Percentiles rank a stretch among this genome's conserved stretches.
These are phyloP conservation scores for Hydrolagus affinis DNA, from an alignment of 2,113 vertebrate genomes.

Conservation along the genomic window DNA sequence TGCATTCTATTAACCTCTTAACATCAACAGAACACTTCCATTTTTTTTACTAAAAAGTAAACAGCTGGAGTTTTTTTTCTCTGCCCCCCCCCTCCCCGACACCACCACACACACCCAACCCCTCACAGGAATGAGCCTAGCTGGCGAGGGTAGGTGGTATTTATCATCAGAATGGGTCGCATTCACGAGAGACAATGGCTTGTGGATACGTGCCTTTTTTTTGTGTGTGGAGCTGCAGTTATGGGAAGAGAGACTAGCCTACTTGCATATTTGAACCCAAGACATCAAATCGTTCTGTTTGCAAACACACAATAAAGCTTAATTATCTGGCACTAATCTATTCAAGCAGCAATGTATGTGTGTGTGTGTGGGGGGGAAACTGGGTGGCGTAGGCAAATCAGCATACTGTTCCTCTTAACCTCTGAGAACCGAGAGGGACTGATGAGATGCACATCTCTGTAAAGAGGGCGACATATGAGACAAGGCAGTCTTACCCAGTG, in stretches of 20 bases:
- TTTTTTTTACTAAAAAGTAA: neutral
- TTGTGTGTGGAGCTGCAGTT: neutral
- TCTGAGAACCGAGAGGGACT: too few relatives aligned
- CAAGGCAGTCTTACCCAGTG: too few relatives aligned
- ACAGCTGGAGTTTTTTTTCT: neutral
- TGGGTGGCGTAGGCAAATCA: neutral
- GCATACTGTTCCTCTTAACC: neutral
- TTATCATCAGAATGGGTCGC: neutral
- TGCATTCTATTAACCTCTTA: too few relatives aligned
- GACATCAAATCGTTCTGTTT: neutral
- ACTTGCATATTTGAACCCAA: conserved; percentile 15
- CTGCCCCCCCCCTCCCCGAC: too few relatives aligned
- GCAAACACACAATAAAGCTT: neutral
- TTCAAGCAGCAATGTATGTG: conserved; percentile 11
- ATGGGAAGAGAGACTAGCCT: neutral
- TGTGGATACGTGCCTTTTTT: neutral
- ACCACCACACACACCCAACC: too few relatives aligned
- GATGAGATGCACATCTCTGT: too few relatives aligned
- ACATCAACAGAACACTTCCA: neutral
- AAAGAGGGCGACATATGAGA: too few relatives aligned
- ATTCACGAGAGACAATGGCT: neutral
- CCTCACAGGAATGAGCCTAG: too few relatives aligned
- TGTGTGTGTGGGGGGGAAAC: too few relatives aligned
- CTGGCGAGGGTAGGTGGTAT: too few relatives aligned
- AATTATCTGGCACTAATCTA: conserved; percentile 26